Evolutionary conservation across 2,113 vertebrate species (phyloP), one percentile per base, ranked within the genome.

Genomic region (Megaceryle torquata): DNA sequence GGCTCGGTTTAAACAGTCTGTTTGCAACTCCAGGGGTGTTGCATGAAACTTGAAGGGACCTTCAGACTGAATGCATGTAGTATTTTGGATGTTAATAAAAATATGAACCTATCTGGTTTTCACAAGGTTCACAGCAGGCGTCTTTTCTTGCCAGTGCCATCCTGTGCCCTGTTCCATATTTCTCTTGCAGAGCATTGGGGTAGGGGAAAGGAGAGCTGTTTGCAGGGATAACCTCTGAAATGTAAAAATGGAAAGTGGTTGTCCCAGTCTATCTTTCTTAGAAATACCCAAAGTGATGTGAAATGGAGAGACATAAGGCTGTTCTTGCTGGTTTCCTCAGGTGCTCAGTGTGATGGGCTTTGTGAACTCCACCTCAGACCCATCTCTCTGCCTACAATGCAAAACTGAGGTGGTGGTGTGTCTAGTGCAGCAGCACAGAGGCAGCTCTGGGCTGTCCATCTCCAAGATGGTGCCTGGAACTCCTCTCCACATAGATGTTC

Each of bases 301-400:
- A 77, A 59, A 39, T 2, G 26, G 31, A 43, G 37, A 19, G 9
- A 1, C 1, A 0, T n/a, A 25, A 35, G 17, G 44, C n/a, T 72
- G n/a, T 31, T 76, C 41, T 59, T 57, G 48, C 15, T 43, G 39
- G 13, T 70, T 64, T n/a, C 16, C 64, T 31, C 20, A 9, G 21
- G 39, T 15, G 25, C 54, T 82, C 31, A 13, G n/a, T 11, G n/a
- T 15, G 57, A 9, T 21, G 22, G 37, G 35, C 53, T 61, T 44
- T 7, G 5, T 63, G 48, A 74, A 24, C 9, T 9, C 31, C 35
- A 18, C 25, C 37, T 64, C 10, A 59, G 5, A 54, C 5, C 20
- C 28, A 37, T 10, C 21, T 46, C 50, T 64, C 20, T 84, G 53
- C 59, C 53, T 68, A 7, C 24, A 39, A 0, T 5, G 41, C 51